Conservation (phyloP, 2,797 vertebrate genomes). For the Todus mexicanus region DNA sequence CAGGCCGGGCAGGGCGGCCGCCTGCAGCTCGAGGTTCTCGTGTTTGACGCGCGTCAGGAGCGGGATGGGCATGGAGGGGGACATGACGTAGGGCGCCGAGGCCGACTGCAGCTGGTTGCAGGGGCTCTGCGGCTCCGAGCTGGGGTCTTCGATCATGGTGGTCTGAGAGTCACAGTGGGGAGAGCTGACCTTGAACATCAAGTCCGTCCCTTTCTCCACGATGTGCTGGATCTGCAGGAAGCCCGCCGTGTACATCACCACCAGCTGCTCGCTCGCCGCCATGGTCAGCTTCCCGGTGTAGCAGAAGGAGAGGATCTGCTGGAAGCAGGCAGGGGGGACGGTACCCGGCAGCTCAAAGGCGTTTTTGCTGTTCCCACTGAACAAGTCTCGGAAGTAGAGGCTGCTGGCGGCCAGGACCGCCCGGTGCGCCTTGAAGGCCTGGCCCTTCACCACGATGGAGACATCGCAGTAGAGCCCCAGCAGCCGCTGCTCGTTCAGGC, state of each 20-base stretch:
- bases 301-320: conserved; percentile 98
- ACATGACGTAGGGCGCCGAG: conserved; percentile 80
- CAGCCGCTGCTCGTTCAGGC: conserved; percentile 95
- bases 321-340: conserved; percentile 94
- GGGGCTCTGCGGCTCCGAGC: conserved; percentile 94
- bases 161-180: conserved; percentile 99
- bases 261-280: conserved; percentile 98
- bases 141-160: conserved; percentile 87
- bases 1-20: conserved; percentile 56
- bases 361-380: conserved; percentile 93
- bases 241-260: conserved; percentile 99
- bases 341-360: conserved; percentile 97
- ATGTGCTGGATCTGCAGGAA: conserved; percentile 99
- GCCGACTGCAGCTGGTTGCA: conserved; percentile 80
- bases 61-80: conserved; percentile 84
- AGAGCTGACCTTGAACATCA: conserved; percentile 98
- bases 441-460: conserved; percentile 97
- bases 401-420: conserved; percentile 97
- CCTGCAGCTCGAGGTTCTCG: conserved; percentile 83
- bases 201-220: conserved; percentile 95
- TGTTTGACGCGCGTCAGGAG: conserved; percentile 88
- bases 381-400: conserved; percentile 97
- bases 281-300: conserved; percentile 98
- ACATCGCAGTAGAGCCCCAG: conserved; percentile 98
- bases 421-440: conserved; percentile 96